Base-by-base conservation (phyloP, 2,888 invertebrate species). In the Drosophila infuscata region DNA sequence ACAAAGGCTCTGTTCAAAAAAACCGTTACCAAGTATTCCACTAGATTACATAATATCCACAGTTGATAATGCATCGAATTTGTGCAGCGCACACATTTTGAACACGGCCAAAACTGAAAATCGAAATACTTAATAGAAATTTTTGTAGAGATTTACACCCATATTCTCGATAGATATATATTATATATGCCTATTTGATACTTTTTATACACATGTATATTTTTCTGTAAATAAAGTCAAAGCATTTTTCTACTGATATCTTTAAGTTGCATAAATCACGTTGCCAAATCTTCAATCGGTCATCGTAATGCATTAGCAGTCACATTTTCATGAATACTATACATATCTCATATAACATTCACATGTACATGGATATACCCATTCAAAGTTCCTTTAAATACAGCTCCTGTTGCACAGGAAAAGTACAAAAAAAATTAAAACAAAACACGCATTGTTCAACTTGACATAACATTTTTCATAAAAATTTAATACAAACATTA, bases 401-500 rank as follows among this genome's bases (percentile, higher is more conserved):
- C 59, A 15, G 32, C 3, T 59, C 63, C 71, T 72, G 71, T 70
- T 72, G 59, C 56, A 61, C 52, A 73, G 65, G 54, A 59, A 35
- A 49, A 66, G 69, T 74, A 69, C 59, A 77, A 63, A 51, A 17
- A 49, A 32, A 8, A 38, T 25, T 2, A 54, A 43, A 59, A 78
- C 29, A 62, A 79, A 33, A 63, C 67, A 59, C 51, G 49, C 61
- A 65, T 71, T 80, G 65, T 85, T 85, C 73, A 88, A 85, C 87
- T 81, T 88, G 89, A 86, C 85, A 85, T 85, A 85, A 85, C 84
- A 85, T 83, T 85, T 84, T 88, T 85, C 85, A 85, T 85, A 85
- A 83, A 85, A 85, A 88, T 85, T 85, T 85, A 86, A 85, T 85
- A 85, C 85, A 85, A 85, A 85, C 89, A 85, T 85, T 88, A 88